Evolutionary conservation across 1,140 invertebrate genomes (phyloP).

Genomic region (Whitmania pigra): DNA sequence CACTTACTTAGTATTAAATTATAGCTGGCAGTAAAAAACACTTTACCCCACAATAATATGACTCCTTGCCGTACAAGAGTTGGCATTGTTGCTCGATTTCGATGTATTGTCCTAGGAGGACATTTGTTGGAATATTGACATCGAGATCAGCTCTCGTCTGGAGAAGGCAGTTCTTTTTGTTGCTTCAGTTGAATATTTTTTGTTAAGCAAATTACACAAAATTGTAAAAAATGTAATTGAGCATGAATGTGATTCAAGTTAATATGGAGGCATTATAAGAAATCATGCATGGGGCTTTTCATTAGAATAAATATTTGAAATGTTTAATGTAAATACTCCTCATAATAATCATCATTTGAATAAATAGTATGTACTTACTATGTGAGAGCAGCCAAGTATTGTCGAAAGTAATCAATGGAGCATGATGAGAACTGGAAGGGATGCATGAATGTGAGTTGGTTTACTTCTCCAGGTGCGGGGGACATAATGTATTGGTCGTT

Average conservation of each 20-base stretch:
- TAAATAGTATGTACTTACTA: too few species aligned
- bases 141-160: not conserved
- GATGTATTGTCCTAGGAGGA: constrained; percentile 12
- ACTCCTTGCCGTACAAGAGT: constrained; percentile 8
- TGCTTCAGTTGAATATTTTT: too few species aligned
- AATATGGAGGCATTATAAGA: too few species aligned
- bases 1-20: too few species aligned
- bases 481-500: constrained; percentile 34
- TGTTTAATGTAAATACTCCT: too few species aligned
- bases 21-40: too few species aligned
- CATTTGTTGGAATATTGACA: not conserved
- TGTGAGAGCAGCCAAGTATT: constrained; percentile 22
- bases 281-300: too few species aligned
- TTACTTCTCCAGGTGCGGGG: constrained; percentile 19
- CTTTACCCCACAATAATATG: constrained; percentile 14
- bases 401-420: constrained; percentile 27
- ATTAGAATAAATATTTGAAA: too few species aligned
- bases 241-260: too few species aligned
- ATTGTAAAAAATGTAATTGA: too few species aligned
- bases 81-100: constrained; percentile 16
- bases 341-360: too few species aligned
- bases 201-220: too few species aligned
- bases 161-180: constrained; percentile 11
- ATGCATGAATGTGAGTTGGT: constrained; percentile 26
- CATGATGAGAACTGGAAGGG: constrained; percentile 34